These are phyloP conservation scores for Cancer borealis DNA, from an alignment of 2,888 invertebrate species.

Conservation along the genomic window DNA sequence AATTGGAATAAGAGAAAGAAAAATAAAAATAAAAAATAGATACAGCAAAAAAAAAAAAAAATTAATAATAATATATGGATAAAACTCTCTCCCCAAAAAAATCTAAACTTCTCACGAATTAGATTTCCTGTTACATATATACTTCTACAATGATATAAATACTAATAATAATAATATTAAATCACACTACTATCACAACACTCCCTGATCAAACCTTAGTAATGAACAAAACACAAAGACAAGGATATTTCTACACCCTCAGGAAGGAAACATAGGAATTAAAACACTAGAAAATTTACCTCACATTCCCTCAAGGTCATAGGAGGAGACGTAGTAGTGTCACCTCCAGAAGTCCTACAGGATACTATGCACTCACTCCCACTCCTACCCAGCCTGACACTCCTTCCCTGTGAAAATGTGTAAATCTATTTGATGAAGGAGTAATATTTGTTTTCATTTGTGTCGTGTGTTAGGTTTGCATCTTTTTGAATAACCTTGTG, in stretches of 20 bases:
- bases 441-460: background rate
- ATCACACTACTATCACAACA: conserved; percentile 7
- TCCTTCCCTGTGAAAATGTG: background rate
- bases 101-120: no score
- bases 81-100: no score
- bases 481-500: background rate
- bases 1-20: no score
- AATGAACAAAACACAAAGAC: background rate
- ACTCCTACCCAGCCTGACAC: background rate
- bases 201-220: background rate
- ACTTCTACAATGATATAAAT: no score
- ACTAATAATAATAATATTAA: background rate
- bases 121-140: no score
- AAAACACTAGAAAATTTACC: background rate
- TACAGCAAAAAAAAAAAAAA: no score
- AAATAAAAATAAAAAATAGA: no score
- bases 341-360: background rate
- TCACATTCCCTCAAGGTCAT: background rate
- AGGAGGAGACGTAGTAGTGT: background rate
- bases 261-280: background rate
- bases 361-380: background rate
- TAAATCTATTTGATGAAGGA: background rate
- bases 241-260: background rate
- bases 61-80: no score
- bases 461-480: no score